Base-by-base conservation (phyloP, 2,888 invertebrate genomes). In the Clunio marinus region DNA sequence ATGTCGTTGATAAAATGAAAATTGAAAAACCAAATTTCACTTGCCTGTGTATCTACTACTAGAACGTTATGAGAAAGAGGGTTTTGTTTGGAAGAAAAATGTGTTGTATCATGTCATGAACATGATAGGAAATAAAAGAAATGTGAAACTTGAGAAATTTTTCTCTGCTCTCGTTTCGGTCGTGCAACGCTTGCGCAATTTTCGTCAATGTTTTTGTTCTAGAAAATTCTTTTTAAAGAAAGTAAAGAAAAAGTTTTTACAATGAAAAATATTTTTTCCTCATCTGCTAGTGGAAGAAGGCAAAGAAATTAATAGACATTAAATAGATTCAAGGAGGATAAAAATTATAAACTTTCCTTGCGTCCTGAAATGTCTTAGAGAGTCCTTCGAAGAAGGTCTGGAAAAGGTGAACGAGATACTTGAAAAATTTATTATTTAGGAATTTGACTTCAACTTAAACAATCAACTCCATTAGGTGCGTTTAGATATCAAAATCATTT, bases 31-130 rank as follows among this genome's bases (percentile, higher is more conserved):
- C n/a, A n/a, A n/a, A n/a, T n/a, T n/a, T n/a, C n/a, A n/a, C n/a
- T n/a, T n/a, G n/a, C n/a, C n/a, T n/a, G n/a, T n/a, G n/a, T n/a
- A n/a, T n/a, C n/a, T n/a, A n/a, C n/a, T n/a, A n/a, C n/a, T n/a
- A n/a, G n/a, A n/a, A n/a, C n/a, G n/a, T n/a, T n/a, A n/a, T n/a
- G n/a, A n/a, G n/a, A n/a, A n/a, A n/a, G n/a, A n/a, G n/a, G n/a
- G n/a, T n/a, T n/a, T n/a, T n/a, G n/a, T n/a, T n/a, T n/a, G n/a
- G n/a, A n/a, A n/a, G n/a, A n/a, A n/a, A n/a, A 32, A 32, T 22
- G 13, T 51, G 35, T 51, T 51, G 51, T 51, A 51, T 51, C 51
- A 17, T 51, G 51, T 51, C 51, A 51, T 51, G 51, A 20, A 13
- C 51, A 51, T 7, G 22, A 32, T 13, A 13, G 5, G 35, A n/a